Percentiles rank a stretch among this genome's conserved stretches.
These are phyloP conservation scores for Ceuthmochares aereus DNA, from an alignment of 2,113 vertebrate genomes.

Conservation along the genomic window DNA sequence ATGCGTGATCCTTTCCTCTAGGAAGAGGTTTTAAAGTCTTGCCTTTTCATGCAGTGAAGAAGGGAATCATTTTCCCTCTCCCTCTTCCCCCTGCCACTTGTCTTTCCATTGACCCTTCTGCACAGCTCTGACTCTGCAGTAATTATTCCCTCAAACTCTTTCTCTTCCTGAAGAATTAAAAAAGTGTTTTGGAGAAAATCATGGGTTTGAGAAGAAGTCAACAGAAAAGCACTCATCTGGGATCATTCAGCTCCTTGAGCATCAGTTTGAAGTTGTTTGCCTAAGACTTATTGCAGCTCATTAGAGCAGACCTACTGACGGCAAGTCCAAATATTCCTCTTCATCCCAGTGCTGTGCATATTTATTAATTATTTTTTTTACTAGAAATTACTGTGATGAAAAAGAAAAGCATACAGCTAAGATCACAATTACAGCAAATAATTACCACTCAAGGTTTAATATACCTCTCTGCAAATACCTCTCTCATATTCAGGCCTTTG, in stretches of 20 bases:
- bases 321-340: not conserved
- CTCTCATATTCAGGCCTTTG: not conserved
- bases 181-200: not conserved
- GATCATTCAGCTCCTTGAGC: not conserved
- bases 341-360: not conserved
- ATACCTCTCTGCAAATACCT: not conserved
- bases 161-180: not conserved
- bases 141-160: not conserved
- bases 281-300: not conserved
- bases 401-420: not conserved
- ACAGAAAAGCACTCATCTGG: not conserved
- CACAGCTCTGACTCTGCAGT: not conserved
- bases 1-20: not conserved
- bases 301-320: not conserved
- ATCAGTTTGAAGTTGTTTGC: not conserved
- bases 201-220: not conserved
- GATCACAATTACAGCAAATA: slow-evolving; percentile 11
- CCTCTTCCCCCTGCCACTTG: not conserved
- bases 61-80: not conserved
- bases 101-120: not conserved
- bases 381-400: not conserved
- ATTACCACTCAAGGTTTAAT: not conserved
- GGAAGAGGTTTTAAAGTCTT: not conserved
- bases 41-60: not conserved
- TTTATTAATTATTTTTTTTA: not conserved